A percentile compares a stretch with the other conserved stretches of the same genome.
phyloP scores from a whole-genome alignment of 2,888 invertebrate species.

The Himalopsyche anomala region DNA sequence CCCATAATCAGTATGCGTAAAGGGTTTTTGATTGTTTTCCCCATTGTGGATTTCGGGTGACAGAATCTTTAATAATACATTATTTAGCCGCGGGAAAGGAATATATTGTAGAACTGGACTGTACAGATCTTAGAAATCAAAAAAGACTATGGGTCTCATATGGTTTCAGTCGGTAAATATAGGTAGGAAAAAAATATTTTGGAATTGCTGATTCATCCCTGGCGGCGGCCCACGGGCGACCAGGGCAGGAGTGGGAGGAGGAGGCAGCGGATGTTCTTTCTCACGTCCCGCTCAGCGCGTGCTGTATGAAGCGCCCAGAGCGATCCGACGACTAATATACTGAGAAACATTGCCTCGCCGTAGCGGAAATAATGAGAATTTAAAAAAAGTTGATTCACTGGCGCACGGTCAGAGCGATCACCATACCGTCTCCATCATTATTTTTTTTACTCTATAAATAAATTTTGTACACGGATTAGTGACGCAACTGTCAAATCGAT shows the following conservation, averaged over 20 bases:
- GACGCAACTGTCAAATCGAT: not conserved
- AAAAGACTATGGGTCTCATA: too few relatives aligned
- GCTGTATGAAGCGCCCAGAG: slow-evolving; percentile 53
- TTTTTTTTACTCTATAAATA: slow-evolving; percentile 41
- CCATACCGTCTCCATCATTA: slow-evolving; percentile 37
- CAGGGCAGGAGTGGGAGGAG: slow-evolving; percentile 45
- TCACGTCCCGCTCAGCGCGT: slow-evolving; percentile 60
- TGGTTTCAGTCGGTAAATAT: too few relatives aligned
- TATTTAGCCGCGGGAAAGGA: too few relatives aligned
- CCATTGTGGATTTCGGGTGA: too few relatives aligned
- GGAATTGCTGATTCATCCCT: slow-evolving; percentile 24
- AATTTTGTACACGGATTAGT: slow-evolving; percentile 27
- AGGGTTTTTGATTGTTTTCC: too few relatives aligned
- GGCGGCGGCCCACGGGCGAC: slow-evolving; percentile 48
- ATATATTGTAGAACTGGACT: too few relatives aligned
- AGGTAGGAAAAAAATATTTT: not conserved
- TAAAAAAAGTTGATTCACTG: slow-evolving; percentile 47
- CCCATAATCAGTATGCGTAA: too few relatives aligned
- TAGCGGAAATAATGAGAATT: slow-evolving; percentile 55
- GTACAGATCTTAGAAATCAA: too few relatives aligned
- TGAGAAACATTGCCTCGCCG: slow-evolving; percentile 43
- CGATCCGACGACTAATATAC: slow-evolving; percentile 50
- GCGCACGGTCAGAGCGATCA: slow-evolving; percentile 19
- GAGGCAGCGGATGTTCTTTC: slow-evolving; percentile 35
- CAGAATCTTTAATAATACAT: too few relatives aligned